Evolutionary conservation across 2,797 vertebrate genomes (phyloP).

Genomic region (Pangasius sanitwongsei): DNA sequence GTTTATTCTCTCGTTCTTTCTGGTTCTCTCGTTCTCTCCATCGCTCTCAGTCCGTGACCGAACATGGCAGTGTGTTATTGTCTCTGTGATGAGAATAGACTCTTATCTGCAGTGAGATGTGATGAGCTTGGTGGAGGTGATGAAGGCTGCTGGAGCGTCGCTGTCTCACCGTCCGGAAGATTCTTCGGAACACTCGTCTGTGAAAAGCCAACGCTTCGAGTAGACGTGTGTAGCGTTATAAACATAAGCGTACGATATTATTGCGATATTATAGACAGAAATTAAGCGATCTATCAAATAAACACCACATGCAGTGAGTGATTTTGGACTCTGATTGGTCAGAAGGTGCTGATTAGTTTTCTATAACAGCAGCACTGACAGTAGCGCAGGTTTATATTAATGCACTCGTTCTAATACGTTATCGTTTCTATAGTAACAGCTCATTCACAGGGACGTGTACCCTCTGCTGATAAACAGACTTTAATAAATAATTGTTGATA

Average conservation of each 20-base stretch:
- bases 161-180: neutral
- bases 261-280: neutral
- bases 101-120: constrained; percentile 21
- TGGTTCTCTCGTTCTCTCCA: neutral
- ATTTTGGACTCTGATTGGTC: neutral
- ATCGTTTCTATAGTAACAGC: neutral
- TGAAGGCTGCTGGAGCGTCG: neutral
- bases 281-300: neutral
- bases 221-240: neutral
- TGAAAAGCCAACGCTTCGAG: neutral
- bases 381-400: neutral
- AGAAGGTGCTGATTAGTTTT: too few relatives aligned
- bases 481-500: too few relatives aligned
- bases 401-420: neutral
- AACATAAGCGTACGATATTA: neutral
- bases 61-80: neutral
- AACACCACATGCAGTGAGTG: neutral
- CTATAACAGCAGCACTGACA: neutral
- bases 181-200: neutral
- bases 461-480: too few relatives aligned
- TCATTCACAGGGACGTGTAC: too few relatives aligned
- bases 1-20: neutral
- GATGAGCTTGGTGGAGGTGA: neutral
- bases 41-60: neutral
- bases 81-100: constrained; percentile 17